These are phyloP conservation scores for Polymixis flavicincta DNA, from an alignment of 2,888 invertebrate genomes.

Conservation along the genomic window DNA sequence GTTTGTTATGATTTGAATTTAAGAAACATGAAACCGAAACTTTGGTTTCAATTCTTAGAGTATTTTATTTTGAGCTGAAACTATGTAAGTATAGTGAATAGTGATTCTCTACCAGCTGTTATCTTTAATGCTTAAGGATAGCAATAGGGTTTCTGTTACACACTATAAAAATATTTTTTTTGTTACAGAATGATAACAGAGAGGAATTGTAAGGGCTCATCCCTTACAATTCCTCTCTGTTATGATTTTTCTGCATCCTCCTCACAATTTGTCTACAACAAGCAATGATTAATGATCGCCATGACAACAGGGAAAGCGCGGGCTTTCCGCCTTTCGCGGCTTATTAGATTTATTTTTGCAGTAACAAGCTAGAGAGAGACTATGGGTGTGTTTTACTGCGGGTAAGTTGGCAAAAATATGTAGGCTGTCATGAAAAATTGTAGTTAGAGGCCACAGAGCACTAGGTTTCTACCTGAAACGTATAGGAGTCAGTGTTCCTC, in stretches of 20 bases:
- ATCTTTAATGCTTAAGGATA: too few species aligned
- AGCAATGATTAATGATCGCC: constrained; percentile 53
- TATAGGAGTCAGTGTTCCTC: too few species aligned
- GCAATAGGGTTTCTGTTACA: too few species aligned
- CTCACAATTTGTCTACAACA: constrained; percentile 45
- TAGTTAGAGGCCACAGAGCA: too few species aligned
- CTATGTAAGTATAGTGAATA: too few species aligned
- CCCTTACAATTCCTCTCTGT: too few species aligned
- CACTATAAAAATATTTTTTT: not conserved
- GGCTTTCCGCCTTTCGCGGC: constrained; percentile 25
- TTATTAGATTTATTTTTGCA: constrained; percentile 34
- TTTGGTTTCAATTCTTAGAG: too few species aligned
- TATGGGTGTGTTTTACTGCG: not conserved
- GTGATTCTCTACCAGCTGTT: too few species aligned
- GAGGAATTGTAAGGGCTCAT: constrained; percentile 10
- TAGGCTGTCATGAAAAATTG: not conserved
- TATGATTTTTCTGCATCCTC: constrained; percentile 4
- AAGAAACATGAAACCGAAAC: too few species aligned
- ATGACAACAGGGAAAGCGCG: constrained; percentile 24
- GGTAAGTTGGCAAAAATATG: not conserved
- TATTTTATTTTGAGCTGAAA: too few species aligned
- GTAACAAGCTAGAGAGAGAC: not conserved
- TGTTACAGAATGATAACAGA: constrained; percentile 6
- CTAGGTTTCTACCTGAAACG: too few species aligned
- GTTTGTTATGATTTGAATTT: too few species aligned